Base-by-base conservation (phyloP, 2,888 invertebrate species). In the Limnephilus marmoratus region DNA sequence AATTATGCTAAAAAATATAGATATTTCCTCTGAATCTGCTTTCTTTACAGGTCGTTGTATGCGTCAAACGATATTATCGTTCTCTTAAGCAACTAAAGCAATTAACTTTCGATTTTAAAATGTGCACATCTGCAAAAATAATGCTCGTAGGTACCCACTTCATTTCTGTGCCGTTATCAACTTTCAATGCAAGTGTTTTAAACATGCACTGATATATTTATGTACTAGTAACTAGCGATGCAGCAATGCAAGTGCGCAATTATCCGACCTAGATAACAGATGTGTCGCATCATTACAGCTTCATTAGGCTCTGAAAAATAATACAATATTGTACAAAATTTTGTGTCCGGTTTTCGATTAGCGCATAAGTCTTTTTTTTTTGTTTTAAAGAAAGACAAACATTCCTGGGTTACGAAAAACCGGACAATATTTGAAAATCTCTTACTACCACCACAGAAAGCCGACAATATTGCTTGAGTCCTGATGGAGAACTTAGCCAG, bases 21-120 rank as follows among this genome's bases (percentile, higher is more conserved):
- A 53, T 18, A 53, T 18, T 53, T 18, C 4, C 18, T 7, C 18
- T 4, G 24, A 18, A 68, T 1, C 18, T 5, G 7, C 18, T 24
- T 24, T 18, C 68, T 68, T 68, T 24, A 4, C 68, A 24, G 4
- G 1, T 45, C 45, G 45, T 45, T 2, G 12, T 45, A 68, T 7
- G n/a, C 24, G 5, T n/a, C 18, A 4, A 68, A 68, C 7, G n/a
- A 68, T 68, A 7, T 68, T 24, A 68, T 68, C 68, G 24, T 68
- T 7, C 24, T 7, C 18, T 68, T 68, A 68, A 68, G 68, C 9
- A 68, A 68, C 68, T 24, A 68, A 68, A 68, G 68, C 68, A 68
- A 68, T 68, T n/a, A 68, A 68, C 68, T 68, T 83, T 83, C 83
- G 31, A 83, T 31, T 31, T 15, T 83, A 83, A 83, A 31, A 83